A percentile compares a stretch with the other conserved stretches of the same genome.
phyloP scores from a whole-genome alignment of 35 echinoderm and acorn worm genomes.

The Amphiura filiformis region DNA sequence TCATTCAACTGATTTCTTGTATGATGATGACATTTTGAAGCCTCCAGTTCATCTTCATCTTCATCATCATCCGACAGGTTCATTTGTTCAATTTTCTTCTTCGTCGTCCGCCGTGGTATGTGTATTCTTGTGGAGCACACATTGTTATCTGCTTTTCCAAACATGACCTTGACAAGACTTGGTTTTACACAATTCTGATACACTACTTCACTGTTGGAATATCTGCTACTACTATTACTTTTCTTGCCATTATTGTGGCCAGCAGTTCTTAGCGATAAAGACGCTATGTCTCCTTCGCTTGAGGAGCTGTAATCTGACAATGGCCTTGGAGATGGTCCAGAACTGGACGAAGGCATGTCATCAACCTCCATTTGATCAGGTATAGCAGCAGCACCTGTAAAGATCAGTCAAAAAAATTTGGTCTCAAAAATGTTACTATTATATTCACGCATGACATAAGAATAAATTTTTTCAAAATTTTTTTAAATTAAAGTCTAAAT shows the following conservation, averaged over 20 bases:
- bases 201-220: slow-evolving; percentile 56
- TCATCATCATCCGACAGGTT: not conserved
- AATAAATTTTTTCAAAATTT: not conserved
- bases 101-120: not conserved
- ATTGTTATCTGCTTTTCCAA: slow-evolving; percentile 43
- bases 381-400: slow-evolving; percentile 39
- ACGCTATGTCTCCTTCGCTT: slow-evolving; percentile 56
- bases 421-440: slow-evolving; percentile 16
- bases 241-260: not conserved
- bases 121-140: not conserved
- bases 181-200: slow-evolving; percentile 93
- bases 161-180: slow-evolving; percentile 81
- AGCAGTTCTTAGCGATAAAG: not conserved
- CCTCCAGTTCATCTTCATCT: slow-evolving; percentile 18
- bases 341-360: slow-evolving; percentile 77
- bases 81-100: slow-evolving; percentile 29
- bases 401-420: not conserved
- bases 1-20: not conserved
- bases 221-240: not conserved
- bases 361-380: slow-evolving; percentile 84
- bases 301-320: slow-evolving; percentile 95
- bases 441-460: not conserved
- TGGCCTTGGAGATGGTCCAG: slow-evolving; percentile 63
- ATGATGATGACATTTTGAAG: not conserved
- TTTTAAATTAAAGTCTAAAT: no score